Base-by-base conservation (phyloP, 2,113 vertebrate genomes). In the Equus przewalskii region DNA sequence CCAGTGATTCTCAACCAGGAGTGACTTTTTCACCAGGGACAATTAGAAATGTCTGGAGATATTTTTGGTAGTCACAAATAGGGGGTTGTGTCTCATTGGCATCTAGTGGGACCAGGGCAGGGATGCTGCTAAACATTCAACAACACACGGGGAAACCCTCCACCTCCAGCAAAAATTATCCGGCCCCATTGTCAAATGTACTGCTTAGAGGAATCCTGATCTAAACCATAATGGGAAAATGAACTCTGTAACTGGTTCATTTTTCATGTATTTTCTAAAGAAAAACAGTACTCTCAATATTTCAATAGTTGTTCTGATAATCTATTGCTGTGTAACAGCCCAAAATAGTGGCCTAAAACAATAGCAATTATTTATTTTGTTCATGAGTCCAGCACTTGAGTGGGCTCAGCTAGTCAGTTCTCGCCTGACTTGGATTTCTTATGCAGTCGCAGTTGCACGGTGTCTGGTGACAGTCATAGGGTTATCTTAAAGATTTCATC, bases 141-240 rank as follows among this genome's bases (percentile, higher is more conserved):
- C 12, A 46, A 24, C 14, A 44, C 2, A 70, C 0, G 30, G 41
- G 33, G 22, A 4, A 70, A 3, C 3, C 0, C 19, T 46, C 15
- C 6, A 10, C 36, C 36, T 41, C 36, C 2, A 73, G 85, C 5
- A 28, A 86, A n/a, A 54, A 56, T 58, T 72, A 33, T 41, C 44
- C 65, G 46, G 19, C 0, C 19, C 1, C 12, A 70, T 79, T 30
- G 33, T 33, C 24, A 46, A 22, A 10, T 41, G 11, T 15, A 2
- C 13, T 24, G 22, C 33, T 60, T 18, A 73, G 3, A 75, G 16
- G 70, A 79, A 80, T 36, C 36, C 5, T 80, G 15, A 81, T 15
- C 62, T 64, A 60, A 69, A 70, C 0, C 3, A 7, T 15, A 75
- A 54, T 16, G 2, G 1, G 62, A 33, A 83, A 78, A 44, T 64